Base-by-base conservation (phyloP, 1,140 invertebrate species). In the Drosophila auraria region DNA sequence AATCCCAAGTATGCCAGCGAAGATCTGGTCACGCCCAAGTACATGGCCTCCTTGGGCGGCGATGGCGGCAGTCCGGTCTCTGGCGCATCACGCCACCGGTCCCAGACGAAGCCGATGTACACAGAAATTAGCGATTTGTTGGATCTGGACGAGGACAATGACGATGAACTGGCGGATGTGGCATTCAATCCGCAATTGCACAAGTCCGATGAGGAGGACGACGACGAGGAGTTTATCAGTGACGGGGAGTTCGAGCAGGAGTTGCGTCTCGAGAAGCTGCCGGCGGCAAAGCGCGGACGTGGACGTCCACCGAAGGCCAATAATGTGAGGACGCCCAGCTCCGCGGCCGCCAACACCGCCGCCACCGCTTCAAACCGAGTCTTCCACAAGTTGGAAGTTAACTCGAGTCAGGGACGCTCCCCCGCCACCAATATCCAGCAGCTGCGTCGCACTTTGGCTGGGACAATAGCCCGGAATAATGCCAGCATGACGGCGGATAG, bases 1-100 rank as follows among this genome's bases (percentile, higher is more conserved):
- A 93, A 93, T 83, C 92, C 91, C 0, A 93, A 92, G 63, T 93
- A 93, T 60, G 77, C 82, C 12, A 92, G 91, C 68, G 92, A 93
- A 7, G 90, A 93, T 57, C 54, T 93, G 40, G 84, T 93, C 0
- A 93, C 92, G 56, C 82, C 90, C 23, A 91, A 90, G 70, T 93
- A 92, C 68, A 47, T 92, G 42, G 58, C 63, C 1, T 40, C 73
- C 0, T 14, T 89, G 36, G 50, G 33, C 36, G 65, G 49, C 30
- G 65, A 23, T 1, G 14, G 33, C 44, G 2, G 44, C 17, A 30
- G 36, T 14, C 59, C 56, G 5, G 36, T 25, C 2, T 17, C 56
- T 7, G 27, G 53, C 45, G 42, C 54, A 7, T 44, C 56, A 14
- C 23, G 51, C 17, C 15, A 5, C 17, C 68, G 76, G 14, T 53